Evolutionary conservation across 1,140 invertebrate species (phyloP).

Genomic region (Leptestheria dahalacensis): DNA sequence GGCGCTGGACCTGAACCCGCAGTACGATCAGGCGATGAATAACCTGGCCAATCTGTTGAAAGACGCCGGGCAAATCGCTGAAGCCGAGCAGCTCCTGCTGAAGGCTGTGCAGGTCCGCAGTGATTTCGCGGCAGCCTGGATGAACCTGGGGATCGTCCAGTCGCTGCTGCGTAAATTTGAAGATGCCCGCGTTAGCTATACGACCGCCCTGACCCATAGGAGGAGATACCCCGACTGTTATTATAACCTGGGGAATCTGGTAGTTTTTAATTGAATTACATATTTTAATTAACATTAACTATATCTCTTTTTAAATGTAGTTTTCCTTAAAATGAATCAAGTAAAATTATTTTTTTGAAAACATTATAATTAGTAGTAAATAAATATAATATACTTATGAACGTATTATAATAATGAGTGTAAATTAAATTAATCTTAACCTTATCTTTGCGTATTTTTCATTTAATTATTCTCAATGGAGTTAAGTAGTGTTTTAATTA

Average conservation of each 20-base stretch:
- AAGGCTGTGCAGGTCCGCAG: conserved; percentile 54
- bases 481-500: too few species aligned
- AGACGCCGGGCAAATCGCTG: conserved; percentile 47
- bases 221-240: conserved; percentile 78
- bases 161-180: conserved; percentile 50
- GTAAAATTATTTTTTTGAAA: conserved; percentile 8
- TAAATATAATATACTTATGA: too few species aligned
- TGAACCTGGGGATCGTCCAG: conserved; percentile 90
- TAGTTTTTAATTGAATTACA: conserved; percentile 27
- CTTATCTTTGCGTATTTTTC: background rate
- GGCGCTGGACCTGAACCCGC: conserved; percentile 65
- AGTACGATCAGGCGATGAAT: conserved; percentile 93
- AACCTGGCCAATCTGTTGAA: conserved; percentile 88
- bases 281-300: background rate
- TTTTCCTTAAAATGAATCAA: background rate
- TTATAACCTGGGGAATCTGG: conserved; percentile 87
- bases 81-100: conserved; percentile 60
- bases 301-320: too few species aligned
- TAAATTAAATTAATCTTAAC: background rate
- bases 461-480: too few species aligned
- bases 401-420: too few species aligned
- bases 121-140: conserved; percentile 90
- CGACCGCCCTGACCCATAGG: conserved; percentile 55
- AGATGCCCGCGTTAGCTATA: conserved; percentile 63
- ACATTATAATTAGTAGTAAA: background rate